phyloP scores from a whole-genome alignment of 1,140 invertebrate species.

The Sinonovacula constricta region DNA sequence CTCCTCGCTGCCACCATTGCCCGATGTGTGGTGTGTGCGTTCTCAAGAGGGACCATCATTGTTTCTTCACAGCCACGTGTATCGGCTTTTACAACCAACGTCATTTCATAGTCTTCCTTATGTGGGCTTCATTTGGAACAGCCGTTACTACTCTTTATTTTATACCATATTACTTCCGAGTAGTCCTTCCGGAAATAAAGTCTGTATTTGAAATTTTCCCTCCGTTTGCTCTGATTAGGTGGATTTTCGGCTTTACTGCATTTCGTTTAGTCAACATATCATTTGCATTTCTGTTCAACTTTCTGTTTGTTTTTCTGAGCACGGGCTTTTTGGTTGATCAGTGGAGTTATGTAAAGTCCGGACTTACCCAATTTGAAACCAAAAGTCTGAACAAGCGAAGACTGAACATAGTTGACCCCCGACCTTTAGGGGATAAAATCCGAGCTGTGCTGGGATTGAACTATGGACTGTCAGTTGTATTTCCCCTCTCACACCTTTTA shows the following conservation, averaged over 20 bases:
- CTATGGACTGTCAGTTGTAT: neutral
- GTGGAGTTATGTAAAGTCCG: neutral
- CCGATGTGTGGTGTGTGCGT: conserved; percentile 88
- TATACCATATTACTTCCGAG: conserved; percentile 9
- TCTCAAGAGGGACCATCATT: conserved; percentile 96
- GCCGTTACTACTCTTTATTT: conserved; percentile 15
- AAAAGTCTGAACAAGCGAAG: conserved; percentile 7
- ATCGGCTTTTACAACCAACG: conserved; percentile 93
- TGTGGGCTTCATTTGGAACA: conserved; percentile 31
- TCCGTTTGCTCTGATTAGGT: conserved; percentile 5
- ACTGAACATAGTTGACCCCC: conserved; percentile 15
- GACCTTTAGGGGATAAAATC: conserved; percentile 12
- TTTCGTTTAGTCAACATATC: conserved; percentile 8
- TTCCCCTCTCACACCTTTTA: conserved; percentile 3
- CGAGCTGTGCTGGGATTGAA: conserved; percentile 20
- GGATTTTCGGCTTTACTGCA: neutral
- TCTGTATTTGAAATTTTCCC: conserved; percentile 10
- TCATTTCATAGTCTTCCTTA: conserved; percentile 86
- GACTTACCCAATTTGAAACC: conserved; percentile 29
- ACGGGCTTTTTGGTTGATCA: conserved; percentile 21
- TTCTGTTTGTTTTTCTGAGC: conserved; percentile 34
- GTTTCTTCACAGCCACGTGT: conserved; percentile 93
- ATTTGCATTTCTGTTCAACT: neutral
- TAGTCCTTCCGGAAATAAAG: neutral
- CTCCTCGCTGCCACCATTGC: conserved; percentile 88